phyloP scores from a whole-genome alignment of 1,140 invertebrate genomes.

The Lasioglossum albipes region DNA sequence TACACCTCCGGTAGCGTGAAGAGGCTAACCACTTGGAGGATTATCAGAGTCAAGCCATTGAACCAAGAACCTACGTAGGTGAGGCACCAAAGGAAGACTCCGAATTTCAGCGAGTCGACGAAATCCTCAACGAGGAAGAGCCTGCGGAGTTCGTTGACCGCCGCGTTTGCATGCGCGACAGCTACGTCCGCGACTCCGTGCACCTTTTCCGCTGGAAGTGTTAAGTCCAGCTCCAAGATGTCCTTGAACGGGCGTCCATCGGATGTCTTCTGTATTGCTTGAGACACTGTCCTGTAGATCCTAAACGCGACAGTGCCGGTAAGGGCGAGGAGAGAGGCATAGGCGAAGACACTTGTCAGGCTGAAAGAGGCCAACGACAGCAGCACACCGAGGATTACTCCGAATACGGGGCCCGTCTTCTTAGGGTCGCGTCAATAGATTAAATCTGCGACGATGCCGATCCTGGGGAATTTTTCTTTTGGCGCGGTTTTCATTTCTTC shows the following conservation, averaged over 20 bases:
- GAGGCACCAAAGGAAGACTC: constrained; percentile 94
- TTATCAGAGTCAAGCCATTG: constrained; percentile 98
- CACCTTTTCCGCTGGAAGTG: constrained; percentile 92
- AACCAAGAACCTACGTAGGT: constrained; percentile 98
- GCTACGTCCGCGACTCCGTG: constrained; percentile 91
- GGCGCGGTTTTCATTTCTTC: too few species aligned
- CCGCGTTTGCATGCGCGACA: constrained; percentile 91
- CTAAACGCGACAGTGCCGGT: constrained; percentile 93
- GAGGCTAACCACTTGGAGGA: constrained; percentile 93
- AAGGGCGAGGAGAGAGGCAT: constrained; percentile 91
- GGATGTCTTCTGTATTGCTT: constrained; percentile 97
- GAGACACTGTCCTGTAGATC: constrained; percentile 97
- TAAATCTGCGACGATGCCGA: constrained; percentile 96
- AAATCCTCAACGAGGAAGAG: constrained; percentile 98
- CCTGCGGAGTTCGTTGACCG: constrained; percentile 90
- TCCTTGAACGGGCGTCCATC: constrained; percentile 98
- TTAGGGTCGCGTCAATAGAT: constrained; percentile 98
- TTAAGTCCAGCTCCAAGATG: constrained; percentile 92
- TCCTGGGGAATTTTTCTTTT: too few species aligned
- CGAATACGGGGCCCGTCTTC: constrained; percentile 95
- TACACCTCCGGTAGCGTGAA: constrained; percentile 99
- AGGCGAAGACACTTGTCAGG: constrained; percentile 96
- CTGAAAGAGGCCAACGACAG: constrained; percentile 96
- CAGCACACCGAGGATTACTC: constrained; percentile 90
- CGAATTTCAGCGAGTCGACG: constrained; percentile 97